These are phyloP conservation scores for Biston betularia DNA, from an alignment of 2,888 invertebrate genomes.

Conservation along the genomic window DNA sequence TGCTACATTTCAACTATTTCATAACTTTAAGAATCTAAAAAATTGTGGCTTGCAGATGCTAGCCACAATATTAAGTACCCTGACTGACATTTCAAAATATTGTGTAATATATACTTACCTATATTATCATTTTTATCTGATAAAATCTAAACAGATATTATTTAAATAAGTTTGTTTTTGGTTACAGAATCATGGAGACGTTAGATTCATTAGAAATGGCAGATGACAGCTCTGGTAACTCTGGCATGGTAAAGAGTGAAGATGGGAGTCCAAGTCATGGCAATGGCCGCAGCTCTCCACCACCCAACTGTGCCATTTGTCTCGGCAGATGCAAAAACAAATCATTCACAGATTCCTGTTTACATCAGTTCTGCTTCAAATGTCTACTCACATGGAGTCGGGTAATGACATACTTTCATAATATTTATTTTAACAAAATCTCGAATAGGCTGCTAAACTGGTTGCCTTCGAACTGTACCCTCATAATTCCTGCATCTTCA, in stretches of 20 bases:
- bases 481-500: no score
- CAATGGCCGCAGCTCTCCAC: constrained; percentile 87
- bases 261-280: constrained; percentile 78
- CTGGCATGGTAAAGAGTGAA: constrained; percentile 79
- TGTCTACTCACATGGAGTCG: constrained; percentile 98
- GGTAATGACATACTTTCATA: constrained; percentile 66
- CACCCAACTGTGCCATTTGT: constrained; percentile 97
- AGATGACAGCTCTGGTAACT: constrained; percentile 72
- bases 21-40: no score
- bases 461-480: no score
- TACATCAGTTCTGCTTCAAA: constrained; percentile 97
- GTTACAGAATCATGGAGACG: constrained; percentile 66
- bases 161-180: constrained; percentile 11
- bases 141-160: not conserved
- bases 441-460: no score
- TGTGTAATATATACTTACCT: constrained; percentile 10
- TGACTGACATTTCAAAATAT: not conserved
- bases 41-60: no score
- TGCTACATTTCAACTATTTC: no score
- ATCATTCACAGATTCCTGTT: constrained; percentile 96
- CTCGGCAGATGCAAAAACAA: constrained; percentile 94
- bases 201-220: constrained; percentile 55
- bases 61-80: not conserved
- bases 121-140: no score
- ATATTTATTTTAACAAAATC: not conserved